phyloP scores from a whole-genome alignment of 2,797 vertebrate genomes.

The Holocentrus rufus region DNA sequence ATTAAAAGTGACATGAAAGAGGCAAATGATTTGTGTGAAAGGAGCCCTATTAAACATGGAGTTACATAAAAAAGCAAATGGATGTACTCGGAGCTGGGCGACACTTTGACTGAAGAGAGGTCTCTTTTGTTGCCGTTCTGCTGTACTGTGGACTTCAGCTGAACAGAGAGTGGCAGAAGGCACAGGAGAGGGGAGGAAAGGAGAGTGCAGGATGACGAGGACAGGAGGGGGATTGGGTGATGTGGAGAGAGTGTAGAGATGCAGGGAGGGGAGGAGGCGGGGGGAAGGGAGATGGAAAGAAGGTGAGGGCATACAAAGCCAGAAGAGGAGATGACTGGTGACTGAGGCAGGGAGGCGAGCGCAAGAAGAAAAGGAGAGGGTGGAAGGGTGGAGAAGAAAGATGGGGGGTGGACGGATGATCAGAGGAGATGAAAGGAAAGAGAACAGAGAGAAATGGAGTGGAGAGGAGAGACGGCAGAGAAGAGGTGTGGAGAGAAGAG shows the following conservation, averaged over 20 bases:
- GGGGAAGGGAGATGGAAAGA: constrained; percentile 5
- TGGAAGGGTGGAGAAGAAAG: not conserved
- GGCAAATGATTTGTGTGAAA: constrained; percentile 54
- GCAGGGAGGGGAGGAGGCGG: not conserved
- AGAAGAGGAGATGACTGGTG: not conserved
- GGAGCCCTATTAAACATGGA: constrained; percentile 26
- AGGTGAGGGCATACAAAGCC: not conserved
- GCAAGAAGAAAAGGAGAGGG: no score
- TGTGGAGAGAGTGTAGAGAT: constrained; percentile 11
- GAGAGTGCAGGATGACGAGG: not conserved
- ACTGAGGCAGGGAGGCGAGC: no score
- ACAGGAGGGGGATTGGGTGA: not conserved
- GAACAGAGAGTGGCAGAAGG: constrained; percentile 27
- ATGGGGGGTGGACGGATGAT: not conserved
- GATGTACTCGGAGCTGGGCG: constrained; percentile 42
- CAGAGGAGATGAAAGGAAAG: not conserved
- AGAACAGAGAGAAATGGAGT: not conserved
- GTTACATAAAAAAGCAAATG: constrained; percentile 60
- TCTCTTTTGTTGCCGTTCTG: constrained; percentile 37
- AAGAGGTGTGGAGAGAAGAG: not conserved
- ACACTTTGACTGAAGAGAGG: constrained; percentile 29
- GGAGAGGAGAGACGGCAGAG: not conserved
- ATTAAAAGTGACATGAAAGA: constrained; percentile 50
- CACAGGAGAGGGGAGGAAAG: not conserved
- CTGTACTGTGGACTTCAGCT: constrained; percentile 43